A percentile compares a stretch with the other conserved stretches of the same genome.
Evolutionary conservation across 2,797 vertebrate genomes (phyloP).

Genomic region (Acanthiza pusilla): DNA sequence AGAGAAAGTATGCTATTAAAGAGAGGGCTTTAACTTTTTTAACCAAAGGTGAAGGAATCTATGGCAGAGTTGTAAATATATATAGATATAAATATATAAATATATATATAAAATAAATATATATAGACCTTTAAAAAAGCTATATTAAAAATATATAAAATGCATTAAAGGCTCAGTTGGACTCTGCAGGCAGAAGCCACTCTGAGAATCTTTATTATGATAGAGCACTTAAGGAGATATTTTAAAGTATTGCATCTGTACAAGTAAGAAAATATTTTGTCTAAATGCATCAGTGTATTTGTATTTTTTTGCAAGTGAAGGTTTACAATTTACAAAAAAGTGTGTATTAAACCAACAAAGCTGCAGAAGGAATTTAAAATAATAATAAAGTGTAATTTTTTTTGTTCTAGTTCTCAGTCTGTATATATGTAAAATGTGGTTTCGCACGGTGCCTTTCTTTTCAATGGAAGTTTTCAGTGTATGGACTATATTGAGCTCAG

Average conservation of each 20-base stretch:
- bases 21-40: conserved; percentile 87
- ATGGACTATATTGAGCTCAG: conserved; percentile 67
- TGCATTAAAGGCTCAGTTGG: conserved; percentile 85
- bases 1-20: conserved; percentile 78
- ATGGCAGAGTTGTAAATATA: conserved; percentile 88
- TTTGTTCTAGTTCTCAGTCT: conserved; percentile 78
- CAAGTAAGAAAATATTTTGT: conserved; percentile 94
- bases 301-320: conserved; percentile 95
- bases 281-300: conserved; percentile 91
- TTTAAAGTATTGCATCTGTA: conserved; percentile 95
- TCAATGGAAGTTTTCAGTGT: conserved; percentile 77
- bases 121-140: conserved; percentile 68
- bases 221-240: conserved; percentile 88
- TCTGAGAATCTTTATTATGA: conserved; percentile 84
- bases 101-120: conserved; percentile 72
- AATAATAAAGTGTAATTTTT: conserved; percentile 83
- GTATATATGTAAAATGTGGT: conserved; percentile 81
- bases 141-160: conserved; percentile 76
- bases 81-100: conserved; percentile 83
- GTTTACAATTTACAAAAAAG: conserved; percentile 93
- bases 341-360: conserved; percentile 90
- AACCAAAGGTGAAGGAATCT: conserved; percentile 89
- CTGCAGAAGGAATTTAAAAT: conserved; percentile 85
- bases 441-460: conserved; percentile 84
- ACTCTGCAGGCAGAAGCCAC: conserved; percentile 96